Evolutionary conservation across 2,888 invertebrate species (phyloP), one percentile per base, ranked within the genome.

Genomic region (Scaptodrosophila latifasciaeformis): DNA sequence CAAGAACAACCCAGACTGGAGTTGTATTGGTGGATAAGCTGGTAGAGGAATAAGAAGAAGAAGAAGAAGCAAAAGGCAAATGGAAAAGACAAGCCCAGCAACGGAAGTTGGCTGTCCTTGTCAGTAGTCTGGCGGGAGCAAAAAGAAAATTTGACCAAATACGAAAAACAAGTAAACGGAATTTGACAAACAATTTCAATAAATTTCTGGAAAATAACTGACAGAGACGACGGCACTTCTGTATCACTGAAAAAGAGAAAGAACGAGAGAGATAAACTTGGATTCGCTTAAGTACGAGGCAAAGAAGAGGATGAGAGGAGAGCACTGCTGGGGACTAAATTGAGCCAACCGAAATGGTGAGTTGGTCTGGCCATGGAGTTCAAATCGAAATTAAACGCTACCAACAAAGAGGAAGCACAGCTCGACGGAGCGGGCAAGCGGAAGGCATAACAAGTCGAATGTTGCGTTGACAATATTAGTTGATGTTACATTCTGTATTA

Each of bases 121-220:
- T 49, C 43, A 53, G 59, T 50, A 42, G 54, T 44, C 5, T 37
- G 17, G 15, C 15, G 13, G 6, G 34, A 34, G 57, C 54, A 44
- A 44, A 52, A 48, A 46, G 62, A n/a, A 66, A 52, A 67, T 72
- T 68, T 61, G 67, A 49, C 65, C 60, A 75, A 70, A 67, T 70
- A 67, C 59, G 69, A 69, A 75, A 76, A 76, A 66, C 72, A 79
- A 78, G 79, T 70, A 65, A 79, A 65, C 68, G 79, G 79, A 79
- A 79, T 76, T 76, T 76, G 76, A 76, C 76, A 79, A 76, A 79
- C 79, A 79, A 76, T 79, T 76, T 76, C 76, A 79, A 76, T 79
- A 79, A 79, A 76, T 79, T 76, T 72, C 63, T 65, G 78, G 65
- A 76, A 46, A 79, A 79, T 76, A 72, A 79, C 58, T 65, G 75